Evolutionary conservation across 2,797 vertebrate species (phyloP).

Genomic region (Delichon dasypus): DNA sequence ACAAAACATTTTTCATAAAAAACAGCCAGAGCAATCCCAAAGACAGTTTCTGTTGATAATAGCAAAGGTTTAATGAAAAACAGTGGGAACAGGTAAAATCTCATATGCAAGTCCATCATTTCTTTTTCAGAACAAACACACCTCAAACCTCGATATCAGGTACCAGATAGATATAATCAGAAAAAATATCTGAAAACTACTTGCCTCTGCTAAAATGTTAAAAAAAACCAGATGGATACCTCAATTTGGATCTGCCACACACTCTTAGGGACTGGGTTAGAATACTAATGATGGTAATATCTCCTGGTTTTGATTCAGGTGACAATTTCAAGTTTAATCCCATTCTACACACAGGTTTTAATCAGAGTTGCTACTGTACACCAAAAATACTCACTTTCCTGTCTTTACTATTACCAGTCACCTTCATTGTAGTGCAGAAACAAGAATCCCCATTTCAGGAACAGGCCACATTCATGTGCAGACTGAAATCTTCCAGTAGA

Average conservation of each 20-base stretch:
- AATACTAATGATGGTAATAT: background rate
- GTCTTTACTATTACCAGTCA: background rate
- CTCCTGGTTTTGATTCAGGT: background rate
- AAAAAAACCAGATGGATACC: background rate
- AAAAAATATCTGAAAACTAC: background rate
- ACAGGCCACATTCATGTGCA: background rate
- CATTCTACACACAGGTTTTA: background rate
- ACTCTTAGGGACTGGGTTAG: background rate
- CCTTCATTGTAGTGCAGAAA: background rate
- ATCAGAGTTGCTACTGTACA: background rate
- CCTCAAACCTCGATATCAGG: background rate
- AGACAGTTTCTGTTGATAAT: background rate
- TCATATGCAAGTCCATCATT: background rate
- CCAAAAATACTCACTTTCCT: background rate
- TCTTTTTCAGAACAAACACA: background rate
- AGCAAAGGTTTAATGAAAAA: background rate
- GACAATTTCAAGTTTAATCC: background rate
- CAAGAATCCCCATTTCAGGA: background rate
- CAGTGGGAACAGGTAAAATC: background rate
- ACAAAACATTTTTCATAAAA: background rate
- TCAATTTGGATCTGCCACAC: background rate
- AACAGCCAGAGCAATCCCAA: background rate
- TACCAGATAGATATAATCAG: background rate
- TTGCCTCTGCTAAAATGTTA: background rate
- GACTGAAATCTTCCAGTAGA: background rate